These are phyloP conservation scores for Archilochus colubris DNA, from an alignment of 2,113 vertebrate genomes.

Conservation along the genomic window DNA sequence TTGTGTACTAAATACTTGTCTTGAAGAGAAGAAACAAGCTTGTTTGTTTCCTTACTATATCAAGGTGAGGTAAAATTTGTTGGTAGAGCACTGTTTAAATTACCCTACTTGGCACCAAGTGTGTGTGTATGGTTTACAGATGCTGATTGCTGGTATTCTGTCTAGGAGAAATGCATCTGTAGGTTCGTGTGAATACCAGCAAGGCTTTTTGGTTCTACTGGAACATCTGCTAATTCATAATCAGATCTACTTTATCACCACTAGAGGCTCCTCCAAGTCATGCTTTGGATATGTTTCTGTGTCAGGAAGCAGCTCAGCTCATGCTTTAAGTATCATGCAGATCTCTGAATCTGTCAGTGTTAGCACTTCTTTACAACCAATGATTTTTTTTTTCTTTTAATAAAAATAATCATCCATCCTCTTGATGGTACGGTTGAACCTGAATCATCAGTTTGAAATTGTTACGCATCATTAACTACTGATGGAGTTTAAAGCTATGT, in stretches of 20 bases:
- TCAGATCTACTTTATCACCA: constrained; percentile 32
- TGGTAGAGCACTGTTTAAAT: neutral
- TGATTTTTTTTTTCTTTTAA: neutral
- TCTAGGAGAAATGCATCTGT: neutral
- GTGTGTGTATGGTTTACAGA: neutral
- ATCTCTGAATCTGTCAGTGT: neutral
- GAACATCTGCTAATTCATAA: neutral
- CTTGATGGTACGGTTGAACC: neutral
- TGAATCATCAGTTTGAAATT: neutral
- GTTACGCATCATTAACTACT: neutral
- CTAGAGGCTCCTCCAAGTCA: constrained; percentile 68
- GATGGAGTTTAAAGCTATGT: neutral
- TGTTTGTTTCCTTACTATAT: neutral
- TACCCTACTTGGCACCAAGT: neutral
- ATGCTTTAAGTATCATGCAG: neutral
- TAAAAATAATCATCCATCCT: neutral
- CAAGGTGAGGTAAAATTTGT: neutral
- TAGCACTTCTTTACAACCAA: neutral
- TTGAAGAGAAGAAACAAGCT: neutral
- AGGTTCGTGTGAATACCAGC: neutral
- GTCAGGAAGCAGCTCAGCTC: neutral
- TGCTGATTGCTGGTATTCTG: neutral
- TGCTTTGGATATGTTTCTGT: neutral
- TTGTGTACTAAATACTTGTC: neutral
- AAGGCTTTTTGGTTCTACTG: neutral